These are phyloP conservation scores for Galago senegalensis DNA, from an alignment of 2,797 vertebrate species.

Conservation along the genomic window DNA sequence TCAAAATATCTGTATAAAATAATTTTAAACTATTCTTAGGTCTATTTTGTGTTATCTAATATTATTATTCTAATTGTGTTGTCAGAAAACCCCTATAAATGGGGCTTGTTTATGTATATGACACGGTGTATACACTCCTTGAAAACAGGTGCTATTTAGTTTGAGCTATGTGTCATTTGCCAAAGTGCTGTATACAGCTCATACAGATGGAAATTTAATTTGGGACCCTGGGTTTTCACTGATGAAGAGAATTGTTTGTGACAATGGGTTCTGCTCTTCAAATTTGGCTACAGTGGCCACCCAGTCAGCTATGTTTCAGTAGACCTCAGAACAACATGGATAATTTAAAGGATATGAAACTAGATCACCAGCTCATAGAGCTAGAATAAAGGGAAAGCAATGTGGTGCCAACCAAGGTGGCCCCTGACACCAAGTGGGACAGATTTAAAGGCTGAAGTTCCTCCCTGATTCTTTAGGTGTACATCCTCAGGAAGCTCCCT, in stretches of 20 bases:
- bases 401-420: background rate
- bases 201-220: background rate
- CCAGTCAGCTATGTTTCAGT: background rate
- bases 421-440: background rate
- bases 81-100: slow-evolving; percentile 7
- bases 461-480: background rate
- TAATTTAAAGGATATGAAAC: background rate
- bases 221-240: background rate
- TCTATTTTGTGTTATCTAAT: background rate
- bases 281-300: background rate
- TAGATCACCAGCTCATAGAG: background rate
- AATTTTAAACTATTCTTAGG: background rate
- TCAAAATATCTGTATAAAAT: background rate
- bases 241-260: background rate
- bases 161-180: background rate
- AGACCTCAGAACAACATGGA: background rate
- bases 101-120: background rate
- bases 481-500: background rate
- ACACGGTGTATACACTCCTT: background rate
- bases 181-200: background rate
- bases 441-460: background rate
- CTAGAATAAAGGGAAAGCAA: background rate
- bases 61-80: background rate
- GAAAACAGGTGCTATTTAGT: background rate
- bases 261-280: background rate